phyloP scores from a whole-genome alignment of 2,888 invertebrate species.

The Lypha dubia region DNA sequence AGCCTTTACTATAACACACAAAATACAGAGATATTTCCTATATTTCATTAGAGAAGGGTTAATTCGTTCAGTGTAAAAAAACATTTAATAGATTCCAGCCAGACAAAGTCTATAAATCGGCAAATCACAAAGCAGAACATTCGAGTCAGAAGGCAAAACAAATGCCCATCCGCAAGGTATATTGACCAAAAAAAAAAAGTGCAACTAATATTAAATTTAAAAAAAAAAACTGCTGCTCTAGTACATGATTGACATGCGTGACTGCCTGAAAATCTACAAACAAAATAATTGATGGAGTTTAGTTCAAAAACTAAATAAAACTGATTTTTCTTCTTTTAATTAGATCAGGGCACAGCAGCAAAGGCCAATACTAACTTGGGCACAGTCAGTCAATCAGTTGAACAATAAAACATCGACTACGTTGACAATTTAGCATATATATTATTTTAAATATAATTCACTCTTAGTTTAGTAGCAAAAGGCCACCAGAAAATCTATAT shows the following conservation, averaged over 20 bases:
- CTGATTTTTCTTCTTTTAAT: slow-evolving; percentile 9
- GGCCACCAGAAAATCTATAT: not conserved
- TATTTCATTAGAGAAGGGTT: too few relatives aligned
- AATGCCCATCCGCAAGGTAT: slow-evolving; percentile 45
- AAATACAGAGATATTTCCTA: too few relatives aligned
- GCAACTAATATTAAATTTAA: not conserved
- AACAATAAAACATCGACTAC: slow-evolving; percentile 5
- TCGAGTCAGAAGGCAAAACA: slow-evolving; percentile 38
- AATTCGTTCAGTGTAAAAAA: not conserved
- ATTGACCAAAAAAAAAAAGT: slow-evolving; percentile 32
- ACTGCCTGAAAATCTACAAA: slow-evolving; percentile 39
- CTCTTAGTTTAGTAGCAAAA: too few relatives aligned
- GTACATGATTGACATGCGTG: slow-evolving; percentile 59
- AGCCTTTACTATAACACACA: too few relatives aligned
- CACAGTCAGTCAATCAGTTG: slow-evolving; percentile 6
- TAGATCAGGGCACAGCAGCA: slow-evolving; percentile 16
- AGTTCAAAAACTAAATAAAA: not conserved
- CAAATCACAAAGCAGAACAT: slow-evolving; percentile 52
- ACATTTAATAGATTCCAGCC: not conserved
- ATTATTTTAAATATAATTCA: too few relatives aligned
- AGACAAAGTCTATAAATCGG: not conserved
- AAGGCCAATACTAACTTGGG: not conserved
- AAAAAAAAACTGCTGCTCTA: slow-evolving; percentile 40
- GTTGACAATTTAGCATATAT: not conserved
- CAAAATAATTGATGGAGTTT: not conserved